Conservation (phyloP, 2,113 vertebrate species). For the Tragelaphus scriptus region DNA sequence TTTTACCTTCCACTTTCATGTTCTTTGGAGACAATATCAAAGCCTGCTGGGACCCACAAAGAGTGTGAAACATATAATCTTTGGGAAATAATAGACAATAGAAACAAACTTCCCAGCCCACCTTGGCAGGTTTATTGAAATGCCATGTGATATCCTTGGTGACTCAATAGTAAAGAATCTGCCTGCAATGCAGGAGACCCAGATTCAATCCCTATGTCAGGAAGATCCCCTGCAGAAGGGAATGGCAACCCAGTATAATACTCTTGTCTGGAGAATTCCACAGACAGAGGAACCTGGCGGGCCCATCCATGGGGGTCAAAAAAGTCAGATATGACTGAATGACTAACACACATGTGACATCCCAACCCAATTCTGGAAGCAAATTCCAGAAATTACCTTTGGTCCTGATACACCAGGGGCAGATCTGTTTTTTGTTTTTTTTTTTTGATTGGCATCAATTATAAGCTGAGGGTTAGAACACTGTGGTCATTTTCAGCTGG, state of each 20-base stretch:
- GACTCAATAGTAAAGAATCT: neutral
- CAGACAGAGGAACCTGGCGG: neutral
- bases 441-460: neutral
- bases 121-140: neutral
- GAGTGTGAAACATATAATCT: neutral
- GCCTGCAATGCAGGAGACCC: neutral
- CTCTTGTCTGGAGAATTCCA: neutral
- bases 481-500: neutral
- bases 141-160: neutral
- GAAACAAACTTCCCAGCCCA: neutral
- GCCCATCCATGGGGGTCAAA: neutral
- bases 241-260: neutral
- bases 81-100: neutral
- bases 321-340: neutral
- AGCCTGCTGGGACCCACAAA: neutral
- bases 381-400: neutral
- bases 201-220: neutral
- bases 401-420: rapidly evolving
- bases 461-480: neutral
- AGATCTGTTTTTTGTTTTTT: neutral
- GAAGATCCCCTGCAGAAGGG: neutral
- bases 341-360: neutral
- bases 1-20: neutral
- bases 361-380: neutral
- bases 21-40: neutral